These are phyloP conservation scores for Brachyopa scutellaris DNA, from an alignment of 2,888 invertebrate species.

Conservation along the genomic window DNA sequence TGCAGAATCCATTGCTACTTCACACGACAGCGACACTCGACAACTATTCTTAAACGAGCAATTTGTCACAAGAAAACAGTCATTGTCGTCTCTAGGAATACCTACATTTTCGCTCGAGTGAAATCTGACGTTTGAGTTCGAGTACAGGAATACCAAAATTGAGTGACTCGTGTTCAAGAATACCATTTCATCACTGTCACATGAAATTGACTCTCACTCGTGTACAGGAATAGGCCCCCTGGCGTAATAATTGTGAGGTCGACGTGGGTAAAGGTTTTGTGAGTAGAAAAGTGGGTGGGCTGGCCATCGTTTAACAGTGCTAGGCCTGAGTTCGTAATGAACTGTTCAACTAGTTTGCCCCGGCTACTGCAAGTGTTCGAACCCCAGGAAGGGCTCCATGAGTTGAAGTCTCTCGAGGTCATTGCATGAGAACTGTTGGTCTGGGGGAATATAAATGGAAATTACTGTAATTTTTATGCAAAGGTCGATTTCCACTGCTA, in stretches of 20 bases:
- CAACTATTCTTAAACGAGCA: too few relatives aligned
- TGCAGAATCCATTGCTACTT: too few relatives aligned
- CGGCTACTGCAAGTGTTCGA: not conserved
- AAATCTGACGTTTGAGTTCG: too few relatives aligned
- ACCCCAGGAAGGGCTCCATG: conserved; percentile 42
- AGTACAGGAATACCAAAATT: too few relatives aligned
- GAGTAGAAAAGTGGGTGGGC: conserved; percentile 40
- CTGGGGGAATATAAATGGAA: conserved; percentile 23
- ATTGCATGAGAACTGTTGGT: conserved; percentile 3
- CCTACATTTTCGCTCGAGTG: too few relatives aligned
- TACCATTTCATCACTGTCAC: too few relatives aligned
- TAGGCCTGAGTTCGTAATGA: conserved; percentile 23
- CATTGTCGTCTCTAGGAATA: too few relatives aligned
- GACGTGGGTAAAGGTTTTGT: conserved; percentile 23
- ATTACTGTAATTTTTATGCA: conserved; percentile 26
- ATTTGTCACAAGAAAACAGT: too few relatives aligned
- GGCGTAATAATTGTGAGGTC: conserved; percentile 26
- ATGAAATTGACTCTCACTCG: too few relatives aligned
- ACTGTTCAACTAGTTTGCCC: conserved; percentile 30
- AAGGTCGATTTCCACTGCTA: conserved; percentile 30
- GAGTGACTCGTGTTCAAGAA: too few relatives aligned
- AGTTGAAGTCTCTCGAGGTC: conserved; percentile 29
- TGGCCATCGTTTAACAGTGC: conserved; percentile 23
- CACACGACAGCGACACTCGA: too few relatives aligned
- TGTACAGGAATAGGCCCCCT: too few relatives aligned